Evolutionary conservation across 2,113 vertebrate species (phyloP).

Genomic region (Chaetodon auriga): DNA sequence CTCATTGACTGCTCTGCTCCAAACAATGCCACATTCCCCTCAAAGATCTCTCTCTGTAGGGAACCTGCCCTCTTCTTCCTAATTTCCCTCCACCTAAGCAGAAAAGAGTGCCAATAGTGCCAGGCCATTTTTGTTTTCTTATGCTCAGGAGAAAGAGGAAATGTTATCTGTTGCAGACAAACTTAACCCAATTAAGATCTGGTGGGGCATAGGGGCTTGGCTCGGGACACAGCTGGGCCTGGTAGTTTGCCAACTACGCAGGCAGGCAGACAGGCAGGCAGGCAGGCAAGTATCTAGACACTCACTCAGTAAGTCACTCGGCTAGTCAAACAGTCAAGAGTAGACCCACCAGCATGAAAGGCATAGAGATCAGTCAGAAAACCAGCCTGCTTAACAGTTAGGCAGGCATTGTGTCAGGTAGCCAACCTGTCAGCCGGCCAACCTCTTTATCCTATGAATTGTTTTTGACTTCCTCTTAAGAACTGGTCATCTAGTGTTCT

Average conservation of each 20-base stretch:
- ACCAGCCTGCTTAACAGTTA: constrained; percentile 31
- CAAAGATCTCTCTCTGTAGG: constrained; percentile 78
- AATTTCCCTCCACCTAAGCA: constrained; percentile 87
- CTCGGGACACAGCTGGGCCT: constrained; percentile 75
- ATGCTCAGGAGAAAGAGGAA: constrained; percentile 86
- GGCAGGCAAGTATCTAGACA: constrained; percentile 57
- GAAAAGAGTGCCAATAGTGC: constrained; percentile 87
- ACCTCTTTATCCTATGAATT: constrained; percentile 16
- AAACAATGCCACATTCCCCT: constrained; percentile 83
- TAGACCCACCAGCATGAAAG: constrained; percentile 29
- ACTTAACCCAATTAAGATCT: constrained; percentile 90
- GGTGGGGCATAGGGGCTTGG: constrained; percentile 83
- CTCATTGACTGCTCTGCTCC: constrained; percentile 64
- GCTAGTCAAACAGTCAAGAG: constrained; percentile 54
- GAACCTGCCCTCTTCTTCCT: constrained; percentile 78
- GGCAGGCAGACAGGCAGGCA: constrained; percentile 66
- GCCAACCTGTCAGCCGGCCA: constrained; percentile 27
- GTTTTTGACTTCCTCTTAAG: constrained; percentile 7
- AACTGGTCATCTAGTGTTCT: neutral
- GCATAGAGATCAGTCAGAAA: constrained; percentile 32
- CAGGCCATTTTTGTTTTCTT: constrained; percentile 76
- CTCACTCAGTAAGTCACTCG: constrained; percentile 55
- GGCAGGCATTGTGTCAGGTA: constrained; percentile 24
- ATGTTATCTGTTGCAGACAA: constrained; percentile 89
- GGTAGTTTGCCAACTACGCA: constrained; percentile 75